phyloP scores from a whole-genome alignment of 2,797 vertebrate genomes.

The Choloepus didactylus region DNA sequence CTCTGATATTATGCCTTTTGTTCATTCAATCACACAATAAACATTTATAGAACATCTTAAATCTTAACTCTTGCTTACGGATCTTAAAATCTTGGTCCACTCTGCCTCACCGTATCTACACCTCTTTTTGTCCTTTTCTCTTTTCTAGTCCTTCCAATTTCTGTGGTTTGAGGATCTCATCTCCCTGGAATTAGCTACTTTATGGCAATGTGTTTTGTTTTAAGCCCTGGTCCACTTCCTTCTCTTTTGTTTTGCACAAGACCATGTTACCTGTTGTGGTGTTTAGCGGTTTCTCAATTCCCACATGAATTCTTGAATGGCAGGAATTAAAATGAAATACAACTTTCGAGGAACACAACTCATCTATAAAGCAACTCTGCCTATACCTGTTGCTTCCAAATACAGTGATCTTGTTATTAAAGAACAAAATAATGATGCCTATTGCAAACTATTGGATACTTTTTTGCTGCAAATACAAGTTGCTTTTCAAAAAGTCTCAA shows the following conservation, averaged over 20 bases:
- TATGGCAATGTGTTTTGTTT: background rate
- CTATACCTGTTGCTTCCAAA: background rate
- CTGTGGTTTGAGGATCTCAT: background rate
- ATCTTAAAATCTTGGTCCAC: background rate
- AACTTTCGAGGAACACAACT: background rate
- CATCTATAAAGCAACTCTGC: background rate
- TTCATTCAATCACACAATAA: slow-evolving; percentile 51
- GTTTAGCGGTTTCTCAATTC: background rate
- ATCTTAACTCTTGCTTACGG: slow-evolving; percentile 10
- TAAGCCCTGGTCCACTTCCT: background rate
- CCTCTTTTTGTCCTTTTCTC: background rate
- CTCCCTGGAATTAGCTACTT: background rate
- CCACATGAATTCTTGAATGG: background rate
- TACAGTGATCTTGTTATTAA: background rate
- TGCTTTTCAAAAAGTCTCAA: background rate
- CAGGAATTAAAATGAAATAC: slow-evolving; percentile 19
- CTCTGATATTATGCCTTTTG: background rate
- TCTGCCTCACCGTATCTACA: background rate
- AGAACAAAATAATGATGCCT: background rate
- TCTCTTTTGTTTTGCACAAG: too few relatives aligned
- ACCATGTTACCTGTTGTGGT: background rate
- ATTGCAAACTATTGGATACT: background rate
- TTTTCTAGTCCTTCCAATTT: background rate
- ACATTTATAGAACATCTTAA: slow-evolving; percentile 53
- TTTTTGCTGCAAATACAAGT: background rate